A percentile compares a stretch with the other conserved stretches of the same genome.
Conservation (phyloP, 2,797 vertebrate species). For the Pseudochirops cupreus region DNA sequence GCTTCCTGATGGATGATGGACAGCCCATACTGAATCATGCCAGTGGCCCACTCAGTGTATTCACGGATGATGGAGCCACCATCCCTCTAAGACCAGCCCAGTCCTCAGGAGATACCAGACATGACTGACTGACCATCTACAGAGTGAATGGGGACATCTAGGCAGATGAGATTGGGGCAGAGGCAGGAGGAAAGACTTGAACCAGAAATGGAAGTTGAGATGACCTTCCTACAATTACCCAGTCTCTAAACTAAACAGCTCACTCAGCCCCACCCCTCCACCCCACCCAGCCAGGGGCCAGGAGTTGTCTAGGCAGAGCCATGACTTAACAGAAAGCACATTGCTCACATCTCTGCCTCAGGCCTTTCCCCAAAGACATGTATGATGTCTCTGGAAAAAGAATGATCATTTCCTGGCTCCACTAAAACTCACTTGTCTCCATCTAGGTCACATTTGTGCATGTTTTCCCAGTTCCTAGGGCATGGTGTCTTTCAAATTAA, state of each 20-base stretch:
- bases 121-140: not conserved
- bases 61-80: not conserved
- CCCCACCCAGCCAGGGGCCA: not conserved
- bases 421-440: not conserved
- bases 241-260: not conserved
- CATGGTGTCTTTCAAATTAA: not conserved
- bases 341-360: not conserved
- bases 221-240: not conserved
- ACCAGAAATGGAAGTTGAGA: not conserved
- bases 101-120: not conserved
- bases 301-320: not conserved
- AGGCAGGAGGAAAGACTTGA: not conserved
- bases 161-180: not conserved
- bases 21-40: not conserved
- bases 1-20: not conserved
- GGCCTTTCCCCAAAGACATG: constrained; percentile 24
- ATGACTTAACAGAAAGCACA: not conserved
- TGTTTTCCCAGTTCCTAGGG: not conserved
- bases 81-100: not conserved
- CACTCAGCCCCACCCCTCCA: not conserved
- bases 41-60: not conserved
- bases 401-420: not conserved
- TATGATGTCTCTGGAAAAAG: not conserved
- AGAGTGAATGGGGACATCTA: not conserved
- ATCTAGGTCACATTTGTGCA: not conserved